phyloP scores from a whole-genome alignment of 1,140 invertebrate species.

The Euschistus heros region DNA sequence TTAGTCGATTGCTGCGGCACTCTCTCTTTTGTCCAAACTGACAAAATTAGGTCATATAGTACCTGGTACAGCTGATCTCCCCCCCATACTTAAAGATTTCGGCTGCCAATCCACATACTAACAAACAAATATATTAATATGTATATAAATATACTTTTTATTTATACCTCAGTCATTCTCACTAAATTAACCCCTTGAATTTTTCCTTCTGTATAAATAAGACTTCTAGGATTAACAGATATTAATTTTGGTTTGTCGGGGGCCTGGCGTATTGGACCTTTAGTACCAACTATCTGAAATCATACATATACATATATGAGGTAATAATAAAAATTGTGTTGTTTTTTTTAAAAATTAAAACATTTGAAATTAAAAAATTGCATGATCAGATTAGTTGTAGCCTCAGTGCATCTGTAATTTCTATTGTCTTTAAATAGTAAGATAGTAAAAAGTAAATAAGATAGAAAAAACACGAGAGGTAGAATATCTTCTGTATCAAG shows the following conservation, averaged over 20 bases:
- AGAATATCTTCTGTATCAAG: too few relatives aligned
- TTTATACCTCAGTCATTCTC: constrained; percentile 23
- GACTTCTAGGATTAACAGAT: constrained; percentile 40
- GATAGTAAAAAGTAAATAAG: too few relatives aligned
- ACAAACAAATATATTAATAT: neutral
- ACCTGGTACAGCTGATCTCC: neutral
- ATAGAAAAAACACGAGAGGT: too few relatives aligned
- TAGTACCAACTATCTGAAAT: constrained; percentile 41
- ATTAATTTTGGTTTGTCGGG: constrained; percentile 24
- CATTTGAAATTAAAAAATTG: too few relatives aligned
- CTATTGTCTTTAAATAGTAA: too few relatives aligned
- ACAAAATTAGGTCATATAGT: neutral
- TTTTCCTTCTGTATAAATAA: constrained; percentile 42
- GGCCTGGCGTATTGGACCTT: constrained; percentile 32
- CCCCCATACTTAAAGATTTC: too few relatives aligned
- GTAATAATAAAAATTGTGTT: too few relatives aligned
- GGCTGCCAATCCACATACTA: neutral
- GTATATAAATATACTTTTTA: neutral
- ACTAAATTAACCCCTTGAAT: constrained; percentile 39
- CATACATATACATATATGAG: too few relatives aligned
- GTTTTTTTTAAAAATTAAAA: too few relatives aligned
- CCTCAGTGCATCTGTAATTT: too few relatives aligned
- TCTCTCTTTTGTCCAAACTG: neutral
- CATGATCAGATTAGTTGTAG: too few relatives aligned
- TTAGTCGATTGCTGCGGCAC: too few relatives aligned